phyloP scores from a whole-genome alignment of 2,797 vertebrate species.

The Trachurus trachurus region DNA sequence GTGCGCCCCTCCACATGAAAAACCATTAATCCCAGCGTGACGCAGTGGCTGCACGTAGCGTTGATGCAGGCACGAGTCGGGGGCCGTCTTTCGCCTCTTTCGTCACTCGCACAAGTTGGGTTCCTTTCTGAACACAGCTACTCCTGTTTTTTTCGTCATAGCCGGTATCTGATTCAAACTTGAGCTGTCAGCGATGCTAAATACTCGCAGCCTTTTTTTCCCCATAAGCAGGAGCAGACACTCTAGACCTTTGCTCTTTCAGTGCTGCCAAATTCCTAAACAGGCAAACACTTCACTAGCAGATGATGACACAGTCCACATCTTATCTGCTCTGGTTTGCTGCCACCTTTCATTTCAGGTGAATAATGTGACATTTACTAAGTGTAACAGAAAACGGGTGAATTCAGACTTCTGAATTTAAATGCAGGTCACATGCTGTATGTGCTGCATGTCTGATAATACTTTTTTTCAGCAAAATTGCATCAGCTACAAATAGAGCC shows the following conservation, averaged over 20 bases:
- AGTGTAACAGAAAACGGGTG: neutral
- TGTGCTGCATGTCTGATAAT: neutral
- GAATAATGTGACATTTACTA: neutral
- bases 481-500: neutral
- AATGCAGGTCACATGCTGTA: neutral
- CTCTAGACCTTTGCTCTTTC: neutral
- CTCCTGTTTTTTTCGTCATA: neutral
- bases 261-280: too few species aligned
- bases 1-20: conserved; percentile 68
- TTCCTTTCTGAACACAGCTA: conserved; percentile 25
- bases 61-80: neutral
- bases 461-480: neutral
- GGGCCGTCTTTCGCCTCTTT: neutral
- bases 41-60: conserved; percentile 41
- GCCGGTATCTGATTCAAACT: conserved; percentile 5
- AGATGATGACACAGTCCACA: neutral
- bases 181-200: conserved; percentile 3
- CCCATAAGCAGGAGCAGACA: neutral
- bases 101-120: conserved; percentile 13
- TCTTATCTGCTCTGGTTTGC: conserved; percentile 3
- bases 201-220: neutral
- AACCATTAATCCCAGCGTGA: conserved; percentile 75
- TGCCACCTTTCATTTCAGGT: neutral
- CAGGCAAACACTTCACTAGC: neutral
- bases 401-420: neutral